Percentiles rank a stretch among this genome's conserved stretches.
These are phyloP conservation scores for human DNA, from an alignment of 2,113 vertebrate genomes.

Conservation along the genomic window DNA sequence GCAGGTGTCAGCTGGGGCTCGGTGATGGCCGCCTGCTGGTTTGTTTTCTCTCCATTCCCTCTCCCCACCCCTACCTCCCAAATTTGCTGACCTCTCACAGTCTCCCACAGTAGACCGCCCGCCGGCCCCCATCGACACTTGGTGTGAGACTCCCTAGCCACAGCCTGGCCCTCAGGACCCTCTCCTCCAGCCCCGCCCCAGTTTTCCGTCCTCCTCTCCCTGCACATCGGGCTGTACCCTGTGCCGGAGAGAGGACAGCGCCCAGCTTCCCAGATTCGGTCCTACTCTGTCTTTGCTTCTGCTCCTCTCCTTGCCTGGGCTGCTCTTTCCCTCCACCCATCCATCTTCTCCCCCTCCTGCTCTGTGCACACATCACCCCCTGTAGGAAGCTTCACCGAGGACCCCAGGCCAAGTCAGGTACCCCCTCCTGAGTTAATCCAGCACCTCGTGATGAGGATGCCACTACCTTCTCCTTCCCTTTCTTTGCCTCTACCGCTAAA, in stretches of 20 bases:
- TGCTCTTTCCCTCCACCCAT: not conserved
- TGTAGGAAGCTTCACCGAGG: not conserved
- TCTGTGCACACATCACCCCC: not conserved
- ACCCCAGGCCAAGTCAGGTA: not conserved
- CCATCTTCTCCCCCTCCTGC: not conserved
- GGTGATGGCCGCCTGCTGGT: not conserved
- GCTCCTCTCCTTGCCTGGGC: not conserved
- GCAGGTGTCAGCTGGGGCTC: not conserved
- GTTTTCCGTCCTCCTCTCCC: not conserved
- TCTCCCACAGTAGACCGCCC: not conserved
- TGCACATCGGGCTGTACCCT: rapidly evolving
- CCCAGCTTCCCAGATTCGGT: rapidly evolving
- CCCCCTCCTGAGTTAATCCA: not conserved
- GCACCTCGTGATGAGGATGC: not conserved
- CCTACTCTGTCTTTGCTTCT: not conserved
- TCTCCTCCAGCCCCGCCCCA: not conserved
- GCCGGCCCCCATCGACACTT: not conserved
- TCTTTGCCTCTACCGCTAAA: not conserved
- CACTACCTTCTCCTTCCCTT: not conserved
- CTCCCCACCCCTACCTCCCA: not conserved
- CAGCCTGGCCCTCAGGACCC: not conserved
- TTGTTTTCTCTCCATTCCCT: not conserved
- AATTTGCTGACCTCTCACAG: not conserved
- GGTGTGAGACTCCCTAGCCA: not conserved
- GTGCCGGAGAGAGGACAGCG: not conserved